phyloP scores from a whole-genome alignment of 1,140 invertebrate species.

The Dermatophagoides farinae region DNA sequence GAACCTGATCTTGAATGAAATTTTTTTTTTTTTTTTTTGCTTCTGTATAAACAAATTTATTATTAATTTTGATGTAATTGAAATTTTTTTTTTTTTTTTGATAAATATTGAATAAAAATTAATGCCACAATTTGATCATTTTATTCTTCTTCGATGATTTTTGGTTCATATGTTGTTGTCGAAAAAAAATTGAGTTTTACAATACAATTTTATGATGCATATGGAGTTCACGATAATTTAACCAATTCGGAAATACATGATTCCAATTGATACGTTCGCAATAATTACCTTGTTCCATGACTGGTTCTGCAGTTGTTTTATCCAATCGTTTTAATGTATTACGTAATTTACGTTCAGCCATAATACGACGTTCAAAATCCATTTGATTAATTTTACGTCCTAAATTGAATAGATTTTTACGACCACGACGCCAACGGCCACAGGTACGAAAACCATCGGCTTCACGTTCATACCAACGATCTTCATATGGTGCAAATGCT shows the following conservation, averaged over 20 bases:
- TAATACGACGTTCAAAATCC: conserved; percentile 7
- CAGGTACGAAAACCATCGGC: neutral
- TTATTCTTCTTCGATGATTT: too few relatives aligned
- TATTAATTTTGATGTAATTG: too few relatives aligned
- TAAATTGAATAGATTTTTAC: conserved; percentile 1
- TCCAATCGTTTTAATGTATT: conserved; percentile 2
- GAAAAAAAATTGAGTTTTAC: neutral
- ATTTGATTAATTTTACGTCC: neutral
- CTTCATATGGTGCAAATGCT: neutral
- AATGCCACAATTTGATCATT: too few relatives aligned
- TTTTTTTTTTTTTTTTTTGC: too few relatives aligned
- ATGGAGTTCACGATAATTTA: conserved; percentile 29
- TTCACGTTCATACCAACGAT: conserved; percentile 3
- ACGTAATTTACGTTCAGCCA: neutral
- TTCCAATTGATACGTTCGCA: neutral
- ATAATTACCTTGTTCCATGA: neutral
- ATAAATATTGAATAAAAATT: too few relatives aligned
- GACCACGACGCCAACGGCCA: conserved; percentile 5
- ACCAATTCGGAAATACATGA: neutral
- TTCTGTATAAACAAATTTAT: too few relatives aligned
- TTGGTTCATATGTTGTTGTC: too few relatives aligned
- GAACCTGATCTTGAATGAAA: too few relatives aligned
- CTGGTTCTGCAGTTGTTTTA: neutral
- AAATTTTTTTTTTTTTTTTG: too few relatives aligned
- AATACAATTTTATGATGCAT: conserved; percentile 22